Evolutionary conservation across 2,888 invertebrate genomes (phyloP).

Genomic region (Tenthredo livida): DNA sequence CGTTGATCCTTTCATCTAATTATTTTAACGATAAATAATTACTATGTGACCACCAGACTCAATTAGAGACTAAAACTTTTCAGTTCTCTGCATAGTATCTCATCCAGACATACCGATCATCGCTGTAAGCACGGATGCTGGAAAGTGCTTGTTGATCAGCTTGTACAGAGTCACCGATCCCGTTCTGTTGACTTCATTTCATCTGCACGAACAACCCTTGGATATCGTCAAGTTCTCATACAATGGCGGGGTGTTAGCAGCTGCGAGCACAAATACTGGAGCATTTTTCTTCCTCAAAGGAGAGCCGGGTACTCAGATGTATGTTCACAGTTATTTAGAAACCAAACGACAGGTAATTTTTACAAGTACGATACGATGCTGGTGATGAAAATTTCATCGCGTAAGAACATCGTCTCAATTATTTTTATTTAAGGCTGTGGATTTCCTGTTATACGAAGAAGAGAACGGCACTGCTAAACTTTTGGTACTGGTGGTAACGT

Average conservation of each 20-base stretch:
- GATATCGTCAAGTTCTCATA: slow-evolving; percentile 67
- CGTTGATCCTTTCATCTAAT: neutral
- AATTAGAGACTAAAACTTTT: neutral
- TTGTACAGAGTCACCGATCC: slow-evolving; percentile 53
- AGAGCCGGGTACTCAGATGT: slow-evolving; percentile 44
- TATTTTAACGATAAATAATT: neutral
- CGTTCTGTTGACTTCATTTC: slow-evolving; percentile 59
- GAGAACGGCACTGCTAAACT: slow-evolving; percentile 54
- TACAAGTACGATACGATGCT: neutral
- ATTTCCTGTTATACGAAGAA: slow-evolving; percentile 67
- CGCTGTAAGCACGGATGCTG: slow-evolving; percentile 60
- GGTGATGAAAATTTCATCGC: neutral
- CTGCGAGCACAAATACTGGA: slow-evolving; percentile 56
- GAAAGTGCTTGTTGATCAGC: slow-evolving; percentile 65
- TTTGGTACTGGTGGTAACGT: slow-evolving; percentile 61
- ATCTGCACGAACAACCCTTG: slow-evolving; percentile 63
- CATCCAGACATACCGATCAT: slow-evolving; percentile 63
- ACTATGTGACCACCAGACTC: neutral
- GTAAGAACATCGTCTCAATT: neutral
- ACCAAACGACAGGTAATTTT: slow-evolving; percentile 29
- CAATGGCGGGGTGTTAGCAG: slow-evolving; percentile 61
- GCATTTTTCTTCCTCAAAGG: slow-evolving; percentile 63
- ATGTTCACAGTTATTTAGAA: slow-evolving; percentile 42
- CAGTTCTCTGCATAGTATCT: slow-evolving; percentile 60
- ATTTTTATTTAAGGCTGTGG: slow-evolving; percentile 56